Percentiles rank a stretch among this genome's conserved stretches.
Conservation (phyloP, 2,888 invertebrate species). For the Escarpia spicata region DNA sequence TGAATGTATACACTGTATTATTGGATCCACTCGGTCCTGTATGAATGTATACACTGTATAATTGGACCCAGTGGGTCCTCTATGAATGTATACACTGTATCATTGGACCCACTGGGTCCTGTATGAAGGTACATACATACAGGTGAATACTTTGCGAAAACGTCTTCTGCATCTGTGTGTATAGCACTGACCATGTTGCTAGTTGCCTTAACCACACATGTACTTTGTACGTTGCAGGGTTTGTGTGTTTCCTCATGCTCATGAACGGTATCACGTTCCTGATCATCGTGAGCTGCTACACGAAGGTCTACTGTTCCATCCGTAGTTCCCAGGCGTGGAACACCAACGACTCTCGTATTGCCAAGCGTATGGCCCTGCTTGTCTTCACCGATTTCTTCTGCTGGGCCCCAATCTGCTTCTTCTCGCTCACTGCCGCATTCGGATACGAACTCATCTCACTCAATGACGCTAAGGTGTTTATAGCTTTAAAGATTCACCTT, state of each 20-base stretch:
- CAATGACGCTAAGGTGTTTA: slow-evolving; percentile 84
- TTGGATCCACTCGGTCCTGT: no score
- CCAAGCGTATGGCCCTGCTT: slow-evolving; percentile 61
- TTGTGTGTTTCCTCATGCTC: slow-evolving; percentile 61
- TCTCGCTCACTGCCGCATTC: slow-evolving; percentile 58
- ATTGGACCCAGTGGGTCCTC: no score
- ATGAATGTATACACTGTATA: no score
- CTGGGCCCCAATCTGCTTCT: slow-evolving; percentile 63
- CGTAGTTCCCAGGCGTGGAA: slow-evolving; percentile 96
- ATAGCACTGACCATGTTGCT: no score
- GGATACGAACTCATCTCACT: slow-evolving; percentile 84
- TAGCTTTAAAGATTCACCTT: no score
- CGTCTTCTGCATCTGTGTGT: no score
- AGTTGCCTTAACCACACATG: not conserved
- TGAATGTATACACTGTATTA: no score
- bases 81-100: no score
- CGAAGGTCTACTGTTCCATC: slow-evolving; percentile 97
- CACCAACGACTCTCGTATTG: slow-evolving; percentile 74
- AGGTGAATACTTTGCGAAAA: no score
- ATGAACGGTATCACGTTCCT: slow-evolving; percentile 79
- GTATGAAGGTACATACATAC: no score
- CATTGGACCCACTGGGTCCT: no score
- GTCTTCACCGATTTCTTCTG: slow-evolving; percentile 63
- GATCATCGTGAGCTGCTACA: slow-evolving; percentile 93
- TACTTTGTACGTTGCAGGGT: slow-evolving; percentile 47